Base-by-base conservation (phyloP, 2,797 vertebrate species). In the Protosalanx chinensis region DNA sequence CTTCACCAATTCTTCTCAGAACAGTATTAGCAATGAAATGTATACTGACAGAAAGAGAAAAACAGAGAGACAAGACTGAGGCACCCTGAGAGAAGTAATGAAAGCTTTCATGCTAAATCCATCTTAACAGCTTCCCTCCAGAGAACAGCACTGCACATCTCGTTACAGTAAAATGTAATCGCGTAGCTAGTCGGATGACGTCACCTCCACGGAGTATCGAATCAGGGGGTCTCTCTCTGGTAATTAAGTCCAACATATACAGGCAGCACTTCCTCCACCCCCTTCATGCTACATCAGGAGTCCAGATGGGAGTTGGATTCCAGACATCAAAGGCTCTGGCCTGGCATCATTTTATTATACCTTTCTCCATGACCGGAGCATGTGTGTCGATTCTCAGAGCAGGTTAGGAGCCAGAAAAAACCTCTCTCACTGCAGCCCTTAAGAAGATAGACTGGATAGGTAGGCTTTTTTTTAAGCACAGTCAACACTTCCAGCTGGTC, bases 101-200 rank as follows among this genome's bases (percentile, higher is more conserved):
- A 59, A 58, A 68, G 20, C 51, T 18, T 13, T 15, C 5, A 15
- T 41, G 20, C 53, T 68, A 68, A 58, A 57, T 58, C 35, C 20
- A 68, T 33, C 67, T 30, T 27, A 7, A 20, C 3, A 35, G 33
- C n/a, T 3, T 33, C 53, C 53, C 53, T 59, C 67, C 4, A 57
- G 67, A 58, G 67, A 12, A 41, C 6, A 59, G 53, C 6, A 53
- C 6, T 10, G 13, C 0, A 15, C 32, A 30, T n/a, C 29, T n/a
- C 18, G 18, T 6, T 68, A 56, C 29, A 3, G 5, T 20, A 8
- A 58, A 5, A n/a, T 18, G 53, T 68, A 57, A 68, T 56, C 67
- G 53, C 37, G 67, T 53, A n/a, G 61, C 35, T 18, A 30, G 61
- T 23, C 67, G 15, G 67, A 13, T 37, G 67, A 68, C 32, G 51